Evolutionary conservation across 2,113 vertebrate genomes (phyloP).

Genomic region (Gadus macrocephalus): DNA sequence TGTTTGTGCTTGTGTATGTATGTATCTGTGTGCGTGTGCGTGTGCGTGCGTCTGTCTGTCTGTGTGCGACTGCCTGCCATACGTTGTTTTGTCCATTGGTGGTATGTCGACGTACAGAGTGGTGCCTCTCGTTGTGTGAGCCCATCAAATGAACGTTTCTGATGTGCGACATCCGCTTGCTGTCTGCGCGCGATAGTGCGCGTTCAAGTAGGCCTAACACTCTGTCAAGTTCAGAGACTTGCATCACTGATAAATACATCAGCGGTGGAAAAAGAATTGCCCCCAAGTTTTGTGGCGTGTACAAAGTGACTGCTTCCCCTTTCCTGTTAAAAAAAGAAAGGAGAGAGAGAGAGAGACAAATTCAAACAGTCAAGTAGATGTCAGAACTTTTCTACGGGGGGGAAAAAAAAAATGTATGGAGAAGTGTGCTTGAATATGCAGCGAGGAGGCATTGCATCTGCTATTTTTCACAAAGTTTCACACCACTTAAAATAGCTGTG

Average conservation of each 20-base stretch:
- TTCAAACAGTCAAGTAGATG: conserved; percentile 24
- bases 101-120: too few relatives aligned
- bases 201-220: not conserved
- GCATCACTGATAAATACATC: not conserved
- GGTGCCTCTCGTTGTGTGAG: too few relatives aligned
- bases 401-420: conserved; percentile 2
- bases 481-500: conserved; percentile 39
- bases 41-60: too few relatives aligned
- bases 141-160: too few relatives aligned
- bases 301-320: conserved; percentile 1
- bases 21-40: too few relatives aligned
- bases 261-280: conserved; percentile 4
- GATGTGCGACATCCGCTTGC: too few relatives aligned
- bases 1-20: too few relatives aligned
- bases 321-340: not conserved
- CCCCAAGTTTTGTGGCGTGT: not conserved
- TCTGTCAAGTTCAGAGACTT: not conserved
- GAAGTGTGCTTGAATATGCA: conserved; percentile 11
- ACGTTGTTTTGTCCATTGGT: too few relatives aligned
- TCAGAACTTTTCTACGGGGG: conserved; percentile 22
- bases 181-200: too few relatives aligned
- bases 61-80: too few relatives aligned
- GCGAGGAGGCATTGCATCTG: conserved; percentile 20
- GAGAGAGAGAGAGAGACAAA: conserved; percentile 4
- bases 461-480: conserved; percentile 42